These are phyloP conservation scores for Mastigias papua DNA, from an alignment of 30 jellyfish, hydroid and myxozoan genomes.

Conservation along the genomic window DNA sequence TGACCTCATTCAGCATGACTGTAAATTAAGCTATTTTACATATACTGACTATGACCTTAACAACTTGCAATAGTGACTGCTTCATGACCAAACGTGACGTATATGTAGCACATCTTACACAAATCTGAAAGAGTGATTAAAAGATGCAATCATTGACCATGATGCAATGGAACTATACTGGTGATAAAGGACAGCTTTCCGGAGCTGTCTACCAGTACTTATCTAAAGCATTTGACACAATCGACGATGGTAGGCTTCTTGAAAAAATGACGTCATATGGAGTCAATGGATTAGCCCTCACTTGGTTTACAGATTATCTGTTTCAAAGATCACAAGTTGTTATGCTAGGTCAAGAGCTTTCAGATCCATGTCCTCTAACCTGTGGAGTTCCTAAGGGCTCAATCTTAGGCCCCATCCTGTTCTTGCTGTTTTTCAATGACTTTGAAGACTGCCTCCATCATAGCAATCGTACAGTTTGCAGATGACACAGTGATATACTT, in stretches of 20 bases:
- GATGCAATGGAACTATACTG: too few species aligned
- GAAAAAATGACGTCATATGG: conserved; percentile 38
- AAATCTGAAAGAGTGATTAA: too few species aligned
- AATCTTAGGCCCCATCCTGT: conserved; percentile 61
- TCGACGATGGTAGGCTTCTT: conserved; percentile 53
- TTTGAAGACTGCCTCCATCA: conserved; percentile 70
- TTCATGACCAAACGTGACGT: too few species aligned
- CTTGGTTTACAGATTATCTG: conserved; percentile 39
- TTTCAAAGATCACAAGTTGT: conserved; percentile 43
- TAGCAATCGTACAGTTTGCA: too few species aligned
- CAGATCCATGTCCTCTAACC: conserved; percentile 36
- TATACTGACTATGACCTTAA: too few species aligned
- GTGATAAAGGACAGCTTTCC: too few species aligned
- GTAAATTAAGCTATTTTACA: too few species aligned
- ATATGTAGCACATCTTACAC: too few species aligned
- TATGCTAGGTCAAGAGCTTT: conserved; percentile 19
- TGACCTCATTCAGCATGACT: too few species aligned
- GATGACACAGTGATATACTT: too few species aligned
- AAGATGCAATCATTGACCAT: too few species aligned
- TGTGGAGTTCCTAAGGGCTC: conserved; percentile 63
- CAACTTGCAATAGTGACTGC: too few species aligned
- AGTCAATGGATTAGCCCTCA: conserved; percentile 46
- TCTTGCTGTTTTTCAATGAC: conserved; percentile 76
- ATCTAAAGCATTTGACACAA: neutral
- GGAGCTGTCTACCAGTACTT: neutral